A percentile compares a stretch with the other conserved stretches of the same genome.
phyloP scores from a whole-genome alignment of 2,113 vertebrate genomes.

The Cariama cristata region DNA sequence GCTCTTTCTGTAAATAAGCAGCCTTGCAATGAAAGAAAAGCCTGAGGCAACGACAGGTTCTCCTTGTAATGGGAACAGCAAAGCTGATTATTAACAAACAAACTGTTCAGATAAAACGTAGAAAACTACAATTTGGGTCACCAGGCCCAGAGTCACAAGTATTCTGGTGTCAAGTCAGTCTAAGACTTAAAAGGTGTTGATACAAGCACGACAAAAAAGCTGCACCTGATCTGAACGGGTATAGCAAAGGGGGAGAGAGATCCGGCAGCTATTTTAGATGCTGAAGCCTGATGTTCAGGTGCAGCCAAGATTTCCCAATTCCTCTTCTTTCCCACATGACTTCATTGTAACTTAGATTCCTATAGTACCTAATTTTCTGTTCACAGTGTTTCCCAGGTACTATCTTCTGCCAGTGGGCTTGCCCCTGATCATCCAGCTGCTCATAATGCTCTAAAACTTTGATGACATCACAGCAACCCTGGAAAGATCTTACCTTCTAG shows the following conservation, averaged over 20 bases:
- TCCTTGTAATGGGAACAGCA: neutral
- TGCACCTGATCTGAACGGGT: neutral
- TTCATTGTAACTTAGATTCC: neutral
- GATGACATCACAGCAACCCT: fast-evolving
- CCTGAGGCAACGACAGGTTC: fast-evolving
- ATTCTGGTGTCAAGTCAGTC: neutral
- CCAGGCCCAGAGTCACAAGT: neutral
- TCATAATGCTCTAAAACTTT: neutral
- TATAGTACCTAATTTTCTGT: neutral
- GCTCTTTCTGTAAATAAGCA: neutral
- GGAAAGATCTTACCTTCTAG: neutral
- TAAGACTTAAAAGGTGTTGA: neutral
- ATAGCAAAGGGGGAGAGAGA: neutral
- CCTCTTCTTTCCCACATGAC: fast-evolving
- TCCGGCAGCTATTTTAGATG: neutral
- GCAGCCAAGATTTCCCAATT: neutral
- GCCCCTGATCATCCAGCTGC: fast-evolving
- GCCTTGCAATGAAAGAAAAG: neutral
- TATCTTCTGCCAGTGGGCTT: neutral
- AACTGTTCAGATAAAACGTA: neutral
- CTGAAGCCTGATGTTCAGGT: neutral
- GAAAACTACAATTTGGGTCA: neutral
- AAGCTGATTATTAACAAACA: neutral
- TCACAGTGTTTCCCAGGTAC: neutral
- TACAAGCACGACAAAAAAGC: neutral